These are phyloP conservation scores for Amazona vittata DNA, from an alignment of 2,113 vertebrate genomes.

Conservation along the genomic window DNA sequence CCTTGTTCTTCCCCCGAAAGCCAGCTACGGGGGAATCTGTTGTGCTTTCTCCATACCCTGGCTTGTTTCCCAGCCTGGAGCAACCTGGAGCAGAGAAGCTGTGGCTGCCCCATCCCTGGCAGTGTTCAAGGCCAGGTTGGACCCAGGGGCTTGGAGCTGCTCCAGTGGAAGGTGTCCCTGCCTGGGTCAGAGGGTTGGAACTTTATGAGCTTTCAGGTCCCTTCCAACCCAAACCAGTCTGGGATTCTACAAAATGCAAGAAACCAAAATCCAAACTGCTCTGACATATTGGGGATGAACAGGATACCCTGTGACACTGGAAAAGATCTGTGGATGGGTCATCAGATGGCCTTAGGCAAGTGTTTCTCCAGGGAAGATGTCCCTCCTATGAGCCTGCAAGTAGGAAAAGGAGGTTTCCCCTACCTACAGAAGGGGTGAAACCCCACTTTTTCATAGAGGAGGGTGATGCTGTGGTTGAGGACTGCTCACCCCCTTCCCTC, in stretches of 20 bases:
- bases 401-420: neutral
- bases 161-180: neutral
- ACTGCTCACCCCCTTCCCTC: neutral
- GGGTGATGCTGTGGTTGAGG: neutral
- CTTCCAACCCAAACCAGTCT: neutral
- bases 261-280: neutral
- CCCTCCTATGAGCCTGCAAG: neutral
- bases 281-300: fast-evolving
- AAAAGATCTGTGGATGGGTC: neutral
- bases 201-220: neutral
- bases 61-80: neutral
- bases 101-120: neutral
- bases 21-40: neutral
- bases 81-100: neutral
- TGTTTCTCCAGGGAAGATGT: neutral
- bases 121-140: neutral
- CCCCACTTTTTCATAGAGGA: neutral
- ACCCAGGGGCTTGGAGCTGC: neutral
- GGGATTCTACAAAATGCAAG: neutral
- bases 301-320: neutral
- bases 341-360: neutral
- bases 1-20: neutral
- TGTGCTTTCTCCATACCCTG: neutral
- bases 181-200: too few species aligned
- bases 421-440: neutral